phyloP scores from a whole-genome alignment of 1,140 invertebrate genomes.

The Ceratosolen fusciceps region DNA sequence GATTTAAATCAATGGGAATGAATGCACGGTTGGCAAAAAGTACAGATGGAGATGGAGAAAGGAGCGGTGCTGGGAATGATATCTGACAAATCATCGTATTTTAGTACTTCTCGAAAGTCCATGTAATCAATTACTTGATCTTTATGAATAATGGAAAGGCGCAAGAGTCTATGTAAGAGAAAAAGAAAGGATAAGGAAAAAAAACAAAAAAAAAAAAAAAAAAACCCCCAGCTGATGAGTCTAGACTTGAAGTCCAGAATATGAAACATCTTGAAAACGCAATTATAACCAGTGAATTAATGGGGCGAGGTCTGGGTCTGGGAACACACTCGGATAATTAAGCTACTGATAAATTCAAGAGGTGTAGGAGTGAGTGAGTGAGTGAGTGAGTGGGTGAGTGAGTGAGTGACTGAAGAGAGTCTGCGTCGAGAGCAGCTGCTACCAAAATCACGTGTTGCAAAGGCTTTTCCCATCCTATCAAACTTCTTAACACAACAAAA shows the following conservation, averaged over 20 bases:
- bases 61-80: too few relatives aligned
- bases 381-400: not conserved
- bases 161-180: not conserved
- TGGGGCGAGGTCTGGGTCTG: slow-evolving; percentile 45
- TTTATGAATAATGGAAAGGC: slow-evolving; percentile 36
- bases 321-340: slow-evolving; percentile 57
- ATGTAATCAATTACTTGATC: slow-evolving; percentile 33
- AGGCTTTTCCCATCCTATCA: slow-evolving; percentile 26
- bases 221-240: not conserved
- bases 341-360: slow-evolving; percentile 61
- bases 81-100: too few relatives aligned
- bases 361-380: not conserved
- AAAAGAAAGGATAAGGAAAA: too few relatives aligned
- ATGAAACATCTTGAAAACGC: slow-evolving; percentile 22
- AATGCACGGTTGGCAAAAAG: too few relatives aligned
- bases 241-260: not conserved
- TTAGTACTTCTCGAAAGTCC: too few relatives aligned
- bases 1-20: too few relatives aligned
- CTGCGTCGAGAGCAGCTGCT: slow-evolving; percentile 46
- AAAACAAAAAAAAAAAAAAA: too few relatives aligned
- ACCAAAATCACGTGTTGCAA: slow-evolving; percentile 44
- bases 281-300: slow-evolving; percentile 57
- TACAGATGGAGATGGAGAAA: too few relatives aligned
- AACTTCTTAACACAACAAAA: slow-evolving; percentile 61
- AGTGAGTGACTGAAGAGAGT: slow-evolving; percentile 36